Conservation (phyloP, 2,797 vertebrate genomes). For the Trachops cirrhosus region DNA sequence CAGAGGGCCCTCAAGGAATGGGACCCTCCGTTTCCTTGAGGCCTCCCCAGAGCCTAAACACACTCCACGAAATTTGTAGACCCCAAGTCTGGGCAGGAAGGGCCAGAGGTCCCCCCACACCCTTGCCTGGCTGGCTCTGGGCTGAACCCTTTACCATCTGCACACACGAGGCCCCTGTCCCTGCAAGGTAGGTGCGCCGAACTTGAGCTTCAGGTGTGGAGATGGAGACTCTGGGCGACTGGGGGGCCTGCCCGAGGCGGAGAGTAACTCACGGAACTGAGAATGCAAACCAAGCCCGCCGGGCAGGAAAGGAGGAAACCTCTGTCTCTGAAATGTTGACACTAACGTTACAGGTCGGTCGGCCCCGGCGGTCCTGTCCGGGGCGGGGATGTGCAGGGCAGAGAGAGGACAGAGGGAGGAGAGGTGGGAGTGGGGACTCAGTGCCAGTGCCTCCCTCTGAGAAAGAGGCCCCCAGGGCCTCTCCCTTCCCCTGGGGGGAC, state of each 20-base stretch:
- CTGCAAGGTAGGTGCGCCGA: rapidly evolving
- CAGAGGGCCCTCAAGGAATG: neutral
- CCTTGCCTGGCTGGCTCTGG: neutral
- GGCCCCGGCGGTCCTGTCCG: rapidly evolving
- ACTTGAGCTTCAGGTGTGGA: neutral
- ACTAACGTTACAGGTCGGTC: neutral
- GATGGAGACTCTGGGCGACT: neutral
- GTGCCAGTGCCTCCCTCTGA: neutral
- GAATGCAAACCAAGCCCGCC: neutral
- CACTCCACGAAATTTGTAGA: neutral
- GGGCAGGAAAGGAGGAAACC: neutral
- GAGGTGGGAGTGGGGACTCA: rapidly evolving
- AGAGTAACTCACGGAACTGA: rapidly evolving
- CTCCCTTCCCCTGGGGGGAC: neutral
- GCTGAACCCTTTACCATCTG: neutral
- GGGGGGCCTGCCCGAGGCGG: neutral
- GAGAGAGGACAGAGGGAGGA: neutral
- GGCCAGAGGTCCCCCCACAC: neutral
- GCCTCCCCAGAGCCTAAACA: neutral
- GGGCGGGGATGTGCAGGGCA: rapidly evolving
- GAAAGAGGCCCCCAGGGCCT: neutral
- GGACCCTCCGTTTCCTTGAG: neutral
- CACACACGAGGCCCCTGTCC: neutral
- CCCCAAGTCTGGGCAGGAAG: neutral
- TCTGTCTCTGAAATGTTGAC: neutral